Evolutionary conservation across 2,888 invertebrate species (phyloP), one percentile per base, ranked within the genome.

Genomic region (Serripes groenlandicus): DNA sequence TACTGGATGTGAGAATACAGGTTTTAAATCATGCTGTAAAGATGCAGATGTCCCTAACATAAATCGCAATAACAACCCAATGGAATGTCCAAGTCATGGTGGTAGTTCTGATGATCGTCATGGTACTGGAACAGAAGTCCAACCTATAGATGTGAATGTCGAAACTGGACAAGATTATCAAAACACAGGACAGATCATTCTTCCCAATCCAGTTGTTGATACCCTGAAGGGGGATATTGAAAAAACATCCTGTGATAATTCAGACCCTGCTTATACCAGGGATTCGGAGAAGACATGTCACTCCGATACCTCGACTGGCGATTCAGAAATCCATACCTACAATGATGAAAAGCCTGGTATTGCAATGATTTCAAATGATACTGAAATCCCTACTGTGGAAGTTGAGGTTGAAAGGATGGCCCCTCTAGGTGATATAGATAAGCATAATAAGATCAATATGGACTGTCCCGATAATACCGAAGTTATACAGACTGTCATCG

Each of bases 401-500:
- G n/a, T n/a, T n/a, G n/a, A n/a, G n/a, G n/a, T n/a, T n/a, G n/a
- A n/a, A n/a, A n/a, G n/a, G n/a, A n/a, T n/a, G n/a, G n/a, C n/a
- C n/a, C n/a, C n/a, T n/a, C n/a, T n/a, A n/a, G 35, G 30, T 34
- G n/a, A 54, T 21, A 28, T 56, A 30, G 56, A 71, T 35, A 71
- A 32, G 56, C 71, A 71, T 56, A 71, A 56, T 71, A 71, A 23
- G 26, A 35, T 56, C 9, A 56, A 56, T n/a, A 34, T 58, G 32
- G 56, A 70, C 30, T 52, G 34, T 32, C 54, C 56, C 30, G 32
- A n/a, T n/a, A 26, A 21, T 34, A 35, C 32, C 34, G 18, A 37
- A 26, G 42, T 66, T 42, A 11, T 42, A 4, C 42, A 66, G 28
- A 66, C 66, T 23, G 26, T 26, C 21, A 37, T 66, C 3, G 66